Percentiles rank a stretch among this genome's conserved stretches.
Evolutionary conservation across 2,888 invertebrate genomes (phyloP).

Genomic region (Leptogaster cylindrica): DNA sequence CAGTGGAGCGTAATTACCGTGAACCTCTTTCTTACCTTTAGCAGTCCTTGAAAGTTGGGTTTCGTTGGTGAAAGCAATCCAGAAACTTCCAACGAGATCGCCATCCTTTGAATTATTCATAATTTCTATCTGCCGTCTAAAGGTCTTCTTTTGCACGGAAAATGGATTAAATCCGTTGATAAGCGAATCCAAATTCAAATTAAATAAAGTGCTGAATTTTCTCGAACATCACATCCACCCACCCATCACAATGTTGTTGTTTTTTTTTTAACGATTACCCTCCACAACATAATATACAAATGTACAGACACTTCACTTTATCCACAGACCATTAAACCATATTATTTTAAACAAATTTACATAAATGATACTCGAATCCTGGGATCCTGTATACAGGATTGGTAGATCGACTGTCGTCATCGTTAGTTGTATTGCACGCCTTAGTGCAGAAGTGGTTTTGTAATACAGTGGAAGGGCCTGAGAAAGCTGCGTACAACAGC

Average conservation of each 20-base stretch:
- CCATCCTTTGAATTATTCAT: slow-evolving; percentile 45
- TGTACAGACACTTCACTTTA: slow-evolving; percentile 29
- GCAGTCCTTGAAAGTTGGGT: no score
- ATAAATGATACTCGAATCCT: slow-evolving; percentile 26
- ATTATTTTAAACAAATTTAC: slow-evolving; percentile 41
- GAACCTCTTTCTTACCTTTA: no score
- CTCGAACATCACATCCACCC: neutral
- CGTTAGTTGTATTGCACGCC: slow-evolving; percentile 2
- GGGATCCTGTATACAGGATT: slow-evolving; percentile 2
- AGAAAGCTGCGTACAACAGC: slow-evolving; percentile 20
- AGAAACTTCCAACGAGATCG: slow-evolving; percentile 34
- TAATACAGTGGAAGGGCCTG: slow-evolving; percentile 15
- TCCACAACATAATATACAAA: slow-evolving; percentile 14
- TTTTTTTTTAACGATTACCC: neutral
- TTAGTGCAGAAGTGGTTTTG: neutral
- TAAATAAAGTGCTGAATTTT: slow-evolving; percentile 41
- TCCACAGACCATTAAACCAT: slow-evolving; percentile 41
- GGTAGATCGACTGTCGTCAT: neutral
- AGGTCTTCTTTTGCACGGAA: slow-evolving; percentile 38
- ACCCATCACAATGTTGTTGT: neutral
- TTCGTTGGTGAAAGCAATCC: slow-evolving; percentile 11
- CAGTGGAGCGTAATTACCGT: no score
- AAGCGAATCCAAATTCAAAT: slow-evolving; percentile 38
- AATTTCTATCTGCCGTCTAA: slow-evolving; percentile 37
- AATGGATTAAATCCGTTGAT: slow-evolving; percentile 37